A percentile compares a stretch with the other conserved stretches of the same genome.
These are phyloP conservation scores for Ctena decussata DNA, from an alignment of 2,888 invertebrate genomes.

Conservation along the genomic window DNA sequence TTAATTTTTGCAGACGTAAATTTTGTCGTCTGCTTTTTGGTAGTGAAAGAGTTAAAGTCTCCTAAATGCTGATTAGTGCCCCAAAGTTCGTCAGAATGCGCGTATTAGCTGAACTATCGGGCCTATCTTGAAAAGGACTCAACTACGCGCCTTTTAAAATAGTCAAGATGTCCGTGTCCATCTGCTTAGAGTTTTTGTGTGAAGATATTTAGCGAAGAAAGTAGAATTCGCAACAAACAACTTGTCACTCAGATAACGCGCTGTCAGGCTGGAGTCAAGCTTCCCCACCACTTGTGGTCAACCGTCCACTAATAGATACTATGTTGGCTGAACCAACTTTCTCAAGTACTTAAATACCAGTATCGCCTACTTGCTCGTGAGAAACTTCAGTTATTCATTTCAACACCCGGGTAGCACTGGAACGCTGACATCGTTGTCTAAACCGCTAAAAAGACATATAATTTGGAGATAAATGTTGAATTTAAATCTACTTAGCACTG, in stretches of 20 bases:
- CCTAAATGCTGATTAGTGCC: too few relatives aligned
- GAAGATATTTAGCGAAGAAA: neutral
- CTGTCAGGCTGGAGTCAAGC: constrained; percentile 33
- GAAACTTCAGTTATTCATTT: constrained; percentile 57
- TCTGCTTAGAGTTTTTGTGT: too few relatives aligned
- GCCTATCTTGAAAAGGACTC: too few relatives aligned
- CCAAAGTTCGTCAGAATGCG: too few relatives aligned
- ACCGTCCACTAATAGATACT: constrained; percentile 14
- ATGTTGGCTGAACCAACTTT: constrained; percentile 8
- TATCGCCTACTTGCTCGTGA: constrained; percentile 58
- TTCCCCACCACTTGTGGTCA: constrained; percentile 7
- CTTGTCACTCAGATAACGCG: neutral
- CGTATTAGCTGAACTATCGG: too few relatives aligned
- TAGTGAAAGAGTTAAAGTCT: too few relatives aligned
- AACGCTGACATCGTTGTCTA: neutral
- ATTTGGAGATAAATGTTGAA: too few relatives aligned
- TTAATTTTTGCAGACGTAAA: too few relatives aligned
- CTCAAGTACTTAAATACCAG: constrained; percentile 65
- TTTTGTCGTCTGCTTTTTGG: too few relatives aligned
- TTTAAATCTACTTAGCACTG: too few relatives aligned
- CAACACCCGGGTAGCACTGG: constrained; percentile 14
- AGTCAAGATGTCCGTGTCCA: too few relatives aligned
- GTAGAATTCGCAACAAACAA: neutral
- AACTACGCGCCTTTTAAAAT: too few relatives aligned
- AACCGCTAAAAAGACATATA: neutral